Percentiles rank a stretch among this genome's conserved stretches.
phyloP scores from a whole-genome alignment of 2,797 vertebrate genomes.

The Melanotaenia pygmaea region DNA sequence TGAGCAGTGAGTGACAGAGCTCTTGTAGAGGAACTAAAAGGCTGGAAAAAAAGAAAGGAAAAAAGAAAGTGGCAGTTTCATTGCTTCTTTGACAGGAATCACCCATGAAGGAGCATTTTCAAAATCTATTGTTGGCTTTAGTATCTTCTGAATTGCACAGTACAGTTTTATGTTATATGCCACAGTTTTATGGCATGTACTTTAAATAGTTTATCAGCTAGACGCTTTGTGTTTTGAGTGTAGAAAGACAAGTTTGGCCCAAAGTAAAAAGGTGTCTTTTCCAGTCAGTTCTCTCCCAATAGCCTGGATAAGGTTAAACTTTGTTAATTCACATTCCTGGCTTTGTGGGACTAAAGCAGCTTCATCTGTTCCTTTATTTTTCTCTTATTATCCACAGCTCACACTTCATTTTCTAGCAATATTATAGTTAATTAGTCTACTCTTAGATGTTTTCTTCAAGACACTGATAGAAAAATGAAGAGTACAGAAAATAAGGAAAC shows the following conservation, averaged over 20 bases:
- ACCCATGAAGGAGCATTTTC: conserved; percentile 5
- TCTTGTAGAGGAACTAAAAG: background rate
- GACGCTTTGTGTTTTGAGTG: conserved; percentile 50
- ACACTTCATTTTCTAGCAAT: background rate
- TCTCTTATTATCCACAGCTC: background rate
- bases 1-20: conserved; percentile 18
- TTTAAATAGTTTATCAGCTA: conserved; percentile 23
- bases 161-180: conserved; percentile 3
- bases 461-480: background rate
- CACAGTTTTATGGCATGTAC: conserved; percentile 11
- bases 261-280: conserved; percentile 84
- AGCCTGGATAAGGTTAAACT: conserved; percentile 91
- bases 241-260: conserved; percentile 97
- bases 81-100: conserved; percentile 6
- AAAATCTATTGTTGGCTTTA: background rate
- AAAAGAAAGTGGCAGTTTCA: background rate
- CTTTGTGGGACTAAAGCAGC: conserved; percentile 95
- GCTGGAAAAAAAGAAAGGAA: background rate
- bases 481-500: background rate
- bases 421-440: background rate
- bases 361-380: conserved; percentile 67
- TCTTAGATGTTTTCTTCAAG: background rate
- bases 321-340: conserved; percentile 92
- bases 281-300: conserved; percentile 82
- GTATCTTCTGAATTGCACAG: conserved; percentile 2